Evolutionary conservation across 2,888 invertebrate species (phyloP), one percentile per base, ranked within the genome.

Genomic region (Eudemis profundana): DNA sequence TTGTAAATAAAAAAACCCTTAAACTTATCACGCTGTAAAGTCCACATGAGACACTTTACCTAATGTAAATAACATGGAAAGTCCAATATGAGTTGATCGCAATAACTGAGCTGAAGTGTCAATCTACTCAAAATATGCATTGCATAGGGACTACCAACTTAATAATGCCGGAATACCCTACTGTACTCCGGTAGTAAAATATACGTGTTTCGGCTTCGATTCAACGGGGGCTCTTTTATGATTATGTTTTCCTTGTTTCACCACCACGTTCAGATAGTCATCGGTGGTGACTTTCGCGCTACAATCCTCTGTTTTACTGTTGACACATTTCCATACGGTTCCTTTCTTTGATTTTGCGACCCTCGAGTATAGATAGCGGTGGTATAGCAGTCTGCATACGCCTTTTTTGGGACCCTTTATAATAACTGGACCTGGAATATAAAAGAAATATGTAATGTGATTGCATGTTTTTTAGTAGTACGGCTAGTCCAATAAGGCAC

Each of bases 171-270:
- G n/a, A n/a, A n/a, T n/a, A n/a, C n/a, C n/a, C n/a, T n/a, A n/a
- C n/a, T n/a, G n/a, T n/a, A n/a, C n/a, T n/a, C n/a, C n/a, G n/a
- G 87, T 81, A 50, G 83, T 81, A 75, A 91, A 91, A 78, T 90
- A 92, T 1, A 92, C 86, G 70, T 92, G 91, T 68, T 89, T 91
- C 2, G 87, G 85, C 54, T 83, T 89, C 3, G 69, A 66, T 3
- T 78, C 78, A 0, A 71, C 62, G 7, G 76, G 74, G 1, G 85
- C 78, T 10, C 73, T 74, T n/a, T 70, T 67, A 42, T 91, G 91
- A 0, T 72, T 75, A 66, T 91, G 91, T 0, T 68, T 68, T 0
- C 81, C 81, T 66, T 84, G 88, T 4, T 47, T 71, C 0, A 74
- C 65, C 0, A 92, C 84, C 0, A 91, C 78, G 33, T 85, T 81